Base-by-base conservation (phyloP, 2,888 invertebrate genomes). In the Atethmia centrago region DNA sequence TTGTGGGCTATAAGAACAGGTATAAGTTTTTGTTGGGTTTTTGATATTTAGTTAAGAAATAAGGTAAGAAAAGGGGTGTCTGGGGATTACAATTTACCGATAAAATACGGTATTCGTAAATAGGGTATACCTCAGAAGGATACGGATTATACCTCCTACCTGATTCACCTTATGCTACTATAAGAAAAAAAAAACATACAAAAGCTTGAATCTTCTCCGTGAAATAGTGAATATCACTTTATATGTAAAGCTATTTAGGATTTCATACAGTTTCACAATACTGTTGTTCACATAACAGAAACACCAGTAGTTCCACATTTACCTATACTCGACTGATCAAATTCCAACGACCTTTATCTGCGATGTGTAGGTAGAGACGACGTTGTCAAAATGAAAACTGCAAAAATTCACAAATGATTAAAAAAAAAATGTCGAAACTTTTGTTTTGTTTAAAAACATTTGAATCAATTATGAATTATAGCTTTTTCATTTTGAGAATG, bases 161-260 rank as follows among this genome's bases (percentile, higher is more conserved):
- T 64, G 3, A 19, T n/a, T 12, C 19, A 55, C 10, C 10, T 19
- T 64, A 53, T 4, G 64, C 14, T 21, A 14, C 19, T 45, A 28
- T 63, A 63, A 47, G 45, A 25, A 21, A 9, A 25, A 21, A 9
- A 21, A 49, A 51, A 31, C 55, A 64, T n/a, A n/a, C 10, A 55
- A 19, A 53, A 55, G n/a, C 31, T 76, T n/a, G 36, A 69, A 21
- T n/a, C 14, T 51, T 45, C 31, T 56, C 21, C 42, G 19, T 8
- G 31, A 67, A 25, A 49, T 45, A 49, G 49, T 51, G 28, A 77
- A 59, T n/a, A 69, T 74, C 58, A 59, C 51, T 74, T 51, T 58
- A 67, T 49, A 74, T 77, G 58, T 58, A 74, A 74, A 74, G 51
- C 58, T 40, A 59, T 69, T 58, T 77, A 69, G 58, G 70, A 59